Percentiles rank a stretch among this genome's conserved stretches.
Conservation (phyloP, 2,113 vertebrate species). For the Synchiropus splendidus region DNA sequence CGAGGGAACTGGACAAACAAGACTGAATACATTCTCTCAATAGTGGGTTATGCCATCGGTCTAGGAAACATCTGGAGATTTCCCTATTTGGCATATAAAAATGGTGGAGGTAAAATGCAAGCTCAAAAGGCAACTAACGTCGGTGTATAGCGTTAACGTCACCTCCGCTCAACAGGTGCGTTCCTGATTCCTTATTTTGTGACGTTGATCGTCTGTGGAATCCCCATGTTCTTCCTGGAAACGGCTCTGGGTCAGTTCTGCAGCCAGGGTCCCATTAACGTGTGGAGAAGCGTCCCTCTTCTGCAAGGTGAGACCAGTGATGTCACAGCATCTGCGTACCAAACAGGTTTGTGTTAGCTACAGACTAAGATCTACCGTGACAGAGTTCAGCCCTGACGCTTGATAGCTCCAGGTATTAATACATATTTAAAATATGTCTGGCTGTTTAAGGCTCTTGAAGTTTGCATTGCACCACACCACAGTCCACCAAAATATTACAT, state of each 20-base stretch:
- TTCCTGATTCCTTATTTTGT: constrained; percentile 81
- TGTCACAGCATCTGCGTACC: no score
- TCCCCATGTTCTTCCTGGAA: constrained; percentile 83
- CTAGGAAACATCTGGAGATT: constrained; percentile 88
- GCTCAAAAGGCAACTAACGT: no score
- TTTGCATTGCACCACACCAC: no score
- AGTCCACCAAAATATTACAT: no score
- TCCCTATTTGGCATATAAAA: constrained; percentile 81
- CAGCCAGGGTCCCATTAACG: constrained; percentile 76
- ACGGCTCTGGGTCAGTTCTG: constrained; percentile 83
- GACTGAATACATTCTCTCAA: constrained; percentile 78
- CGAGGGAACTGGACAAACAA: constrained; percentile 83
- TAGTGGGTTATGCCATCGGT: constrained; percentile 84
- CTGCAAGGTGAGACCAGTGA: constrained; percentile 74
- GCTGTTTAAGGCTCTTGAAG: no score
- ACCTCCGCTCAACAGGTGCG: constrained; percentile 63
- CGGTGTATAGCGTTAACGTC: background rate
- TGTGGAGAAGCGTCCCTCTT: constrained; percentile 77
- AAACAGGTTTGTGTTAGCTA: no score
- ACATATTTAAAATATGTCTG: no score
- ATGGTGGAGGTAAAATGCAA: constrained; percentile 75
- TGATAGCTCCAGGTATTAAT: no score
- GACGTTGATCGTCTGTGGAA: constrained; percentile 77
- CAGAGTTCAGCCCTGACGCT: no score
- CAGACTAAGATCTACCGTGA: no score